These are phyloP conservation scores for Megaptera novaeangliae DNA, from an alignment of 2,113 vertebrate genomes.

Conservation along the genomic window DNA sequence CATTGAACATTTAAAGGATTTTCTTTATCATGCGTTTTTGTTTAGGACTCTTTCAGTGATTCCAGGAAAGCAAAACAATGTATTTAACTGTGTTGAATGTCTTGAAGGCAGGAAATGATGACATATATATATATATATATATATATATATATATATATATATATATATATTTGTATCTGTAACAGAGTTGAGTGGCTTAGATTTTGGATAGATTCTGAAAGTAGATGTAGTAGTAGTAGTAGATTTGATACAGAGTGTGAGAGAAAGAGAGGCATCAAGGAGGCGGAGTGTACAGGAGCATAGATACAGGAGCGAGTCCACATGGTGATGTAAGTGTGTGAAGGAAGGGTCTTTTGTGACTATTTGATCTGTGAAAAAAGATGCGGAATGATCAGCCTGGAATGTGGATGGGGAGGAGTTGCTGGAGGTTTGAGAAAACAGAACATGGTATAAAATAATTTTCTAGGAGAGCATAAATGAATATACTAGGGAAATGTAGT, in stretches of 20 bases:
- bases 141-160: background rate
- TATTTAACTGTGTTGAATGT: background rate
- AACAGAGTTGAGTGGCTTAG: background rate
- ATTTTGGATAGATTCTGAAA: background rate
- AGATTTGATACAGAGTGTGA: background rate
- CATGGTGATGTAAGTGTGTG: background rate
- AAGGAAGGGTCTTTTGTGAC: background rate
- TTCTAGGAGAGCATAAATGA: background rate
- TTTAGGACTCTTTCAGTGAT: background rate
- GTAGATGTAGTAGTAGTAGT: background rate
- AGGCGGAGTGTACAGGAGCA: background rate
- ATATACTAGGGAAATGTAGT: background rate
- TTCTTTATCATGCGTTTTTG: background rate
- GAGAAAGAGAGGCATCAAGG: background rate
- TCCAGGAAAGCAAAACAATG: background rate
- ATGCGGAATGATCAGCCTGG: background rate
- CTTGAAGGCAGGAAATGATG: background rate
- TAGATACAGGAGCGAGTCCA: background rate
- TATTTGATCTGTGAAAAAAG: background rate
- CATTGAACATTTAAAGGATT: background rate
- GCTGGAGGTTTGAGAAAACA: background rate
- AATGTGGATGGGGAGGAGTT: background rate
- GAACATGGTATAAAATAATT: background rate
- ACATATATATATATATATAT: background rate
- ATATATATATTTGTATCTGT: background rate